Evolutionary conservation across 2,888 invertebrate genomes (phyloP), one percentile per base, ranked within the genome.

Genomic region (Aethes cnicana): DNA sequence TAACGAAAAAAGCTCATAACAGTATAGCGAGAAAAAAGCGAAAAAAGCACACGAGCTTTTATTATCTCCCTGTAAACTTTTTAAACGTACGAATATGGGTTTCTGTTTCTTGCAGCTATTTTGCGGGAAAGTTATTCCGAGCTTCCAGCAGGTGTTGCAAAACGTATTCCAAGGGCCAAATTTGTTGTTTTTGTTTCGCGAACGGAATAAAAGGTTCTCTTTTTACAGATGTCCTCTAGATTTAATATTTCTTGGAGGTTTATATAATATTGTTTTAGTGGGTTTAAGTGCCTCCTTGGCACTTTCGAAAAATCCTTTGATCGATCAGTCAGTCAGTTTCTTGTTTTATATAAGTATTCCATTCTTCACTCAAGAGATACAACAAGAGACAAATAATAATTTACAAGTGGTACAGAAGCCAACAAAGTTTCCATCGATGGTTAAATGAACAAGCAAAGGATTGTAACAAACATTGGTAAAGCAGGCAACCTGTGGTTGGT

Each of bases 141-240:
- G 44, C 25, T 46, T 52, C 44, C 50, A 52, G n/a, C n/a, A n/a
- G 44, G 44, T 50, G 50, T 39, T 44, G 14, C 44, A 17, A 52
- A 43, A 52, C 50, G 44, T 52, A 44, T 52, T 52, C 30, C 25
- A 25, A 25, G 18, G 25, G 20, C 18, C 50, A 25, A 32, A 41
- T 44, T 52, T 52, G 44, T 52, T 44, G 39, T 52, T 52, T 49
- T 43, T 52, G 25, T 52, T 44, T 39, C 37, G 25, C 36, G 37
- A 44, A 30, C 37, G 14, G 25, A 30, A 25, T 30, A 33, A 42
- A 39, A 42, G 18, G 26, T 35, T 25, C 26, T 41, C 7, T 52
- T 25, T 37, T 20, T 44, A 7, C 25, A 25, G 5, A 18, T 32
- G 37, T 21, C 18, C 21, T 8, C 23, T 17, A 32, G 16, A 6